Evolutionary conservation across 1,140 invertebrate genomes (phyloP), one percentile per base, ranked within the genome.

Genomic region (Drosophila virilis): DNA sequence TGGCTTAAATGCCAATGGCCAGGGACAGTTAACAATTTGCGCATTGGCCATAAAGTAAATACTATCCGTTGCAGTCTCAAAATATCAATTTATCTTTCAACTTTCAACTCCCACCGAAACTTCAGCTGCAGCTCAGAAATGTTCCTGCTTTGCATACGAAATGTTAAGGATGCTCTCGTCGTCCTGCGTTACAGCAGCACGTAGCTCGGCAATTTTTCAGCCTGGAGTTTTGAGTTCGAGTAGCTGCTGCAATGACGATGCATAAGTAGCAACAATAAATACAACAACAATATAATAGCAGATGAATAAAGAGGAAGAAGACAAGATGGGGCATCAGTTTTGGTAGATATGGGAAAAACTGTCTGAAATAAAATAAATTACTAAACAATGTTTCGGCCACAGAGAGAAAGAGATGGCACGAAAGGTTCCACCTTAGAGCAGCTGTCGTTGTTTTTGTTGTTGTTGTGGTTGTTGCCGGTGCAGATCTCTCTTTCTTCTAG

Each of bases 291-390:
- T 60, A 80, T 69, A 70, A 76, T 51, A 37, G 8, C 50, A 51
- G 33, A 50, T 43, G 37, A 7, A 48, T 42, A 64, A 64, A 35
- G 32, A 48, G 37, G 32, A 43, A 62, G 50, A 10, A 17, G 15
- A 32, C 51, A 33, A 51, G 52, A 64, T 43, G 35, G 40, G 28
- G 40, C 50, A 70, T 54, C 60, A 58, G 35, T 71, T 78, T 66
- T 62, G 59, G 43, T 75, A 66, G 76, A 61, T 54, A 46, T 64
- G 75, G 66, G 69, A 86, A 59, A 64, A 86, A 80, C 83, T 89
- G 83, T 89, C 83, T 79, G 61, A 83, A 88, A 86, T 74, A 83
- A 88, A 88, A 88, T 89, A 88, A 88, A 89, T 88, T 89, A 88
- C 83, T 79, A 89, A 88, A 88, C 83, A 89, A 89, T 89, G 83